Evolutionary conservation across 2,113 vertebrate genomes (phyloP), one percentile per base, ranked within the genome.

Genomic region (Tyrannus savana): DNA sequence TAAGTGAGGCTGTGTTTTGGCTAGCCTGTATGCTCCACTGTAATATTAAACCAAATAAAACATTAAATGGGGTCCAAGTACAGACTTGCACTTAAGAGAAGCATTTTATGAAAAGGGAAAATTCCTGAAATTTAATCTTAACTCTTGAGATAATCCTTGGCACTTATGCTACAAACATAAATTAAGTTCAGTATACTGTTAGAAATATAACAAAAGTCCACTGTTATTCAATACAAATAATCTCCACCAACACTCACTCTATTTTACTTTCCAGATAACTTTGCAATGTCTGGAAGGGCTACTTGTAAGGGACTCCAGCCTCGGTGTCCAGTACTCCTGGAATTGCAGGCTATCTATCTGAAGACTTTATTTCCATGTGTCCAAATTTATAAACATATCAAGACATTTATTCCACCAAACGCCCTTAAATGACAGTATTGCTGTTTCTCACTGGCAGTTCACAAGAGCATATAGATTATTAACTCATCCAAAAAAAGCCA

Each of bases 1-100:
- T 67, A 55, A 97, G 42, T 82, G 46, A 96, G 42, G 41, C 58
- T 73, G 15, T 83, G 87, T 93, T 90, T 96, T 90, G 87, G 44
- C 76, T 81, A 90, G 35, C 8, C 62, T 90, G 18, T 73, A 53
- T 74, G 6, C 41, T 67, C 58, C 81, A 90, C 84, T 71, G 88
- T 79, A 92, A 94, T 90, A 66, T 67, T 78, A 91, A 87, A 81
- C 39, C 24, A 76, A 39, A 59, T 58, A 67, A 83, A 53, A 87
- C 77, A 52, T 89, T 88, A 91, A 95, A 92, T 21, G 30, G 14
- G 9, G 24, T 89, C 82, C 64, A 94, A 95, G 52, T 78, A 28
- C 27, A 95, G 59, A 80, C 68, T 56, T 77, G 77, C 25, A 95
- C 42, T n/a, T 71, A 68, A 74, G 58, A 92, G 37, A 93, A 88